These are phyloP conservation scores for Drosophila paranaensis DNA, from an alignment of 2,888 invertebrate species.

Conservation along the genomic window DNA sequence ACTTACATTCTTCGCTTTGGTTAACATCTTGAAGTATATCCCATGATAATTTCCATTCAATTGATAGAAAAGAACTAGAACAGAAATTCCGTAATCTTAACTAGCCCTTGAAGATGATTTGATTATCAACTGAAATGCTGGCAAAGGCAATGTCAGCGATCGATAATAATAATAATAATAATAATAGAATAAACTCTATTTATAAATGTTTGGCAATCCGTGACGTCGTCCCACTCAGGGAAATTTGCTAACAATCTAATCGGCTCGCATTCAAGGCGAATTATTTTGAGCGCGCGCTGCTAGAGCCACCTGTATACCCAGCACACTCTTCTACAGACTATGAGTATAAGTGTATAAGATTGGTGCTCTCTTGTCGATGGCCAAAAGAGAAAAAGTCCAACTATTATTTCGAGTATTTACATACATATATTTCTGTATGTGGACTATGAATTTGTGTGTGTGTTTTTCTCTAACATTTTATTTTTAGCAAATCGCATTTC, in stretches of 20 bases:
- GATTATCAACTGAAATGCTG: not conserved
- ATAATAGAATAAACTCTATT: constrained; percentile 2
- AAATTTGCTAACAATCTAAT: not conserved
- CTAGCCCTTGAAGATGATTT: too few species aligned
- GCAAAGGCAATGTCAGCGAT: not conserved
- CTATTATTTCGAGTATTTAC: constrained; percentile 29
- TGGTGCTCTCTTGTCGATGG: constrained; percentile 18
- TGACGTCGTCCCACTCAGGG: constrained; percentile 14
- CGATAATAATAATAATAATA: constrained; percentile 1
- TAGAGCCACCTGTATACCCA: constrained; percentile 47
- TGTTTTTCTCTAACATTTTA: constrained; percentile 43
- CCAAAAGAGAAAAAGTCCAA: constrained; percentile 38
- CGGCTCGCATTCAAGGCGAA: not conserved
- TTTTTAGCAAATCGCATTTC: constrained; percentile 68
- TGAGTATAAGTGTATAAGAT: not conserved
- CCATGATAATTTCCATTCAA: too few species aligned
- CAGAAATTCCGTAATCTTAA: not conserved
- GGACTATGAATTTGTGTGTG: not conserved
- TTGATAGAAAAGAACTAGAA: not conserved
- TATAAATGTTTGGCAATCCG: constrained; percentile 8
- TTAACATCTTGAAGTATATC: too few species aligned
- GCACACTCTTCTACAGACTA: constrained; percentile 4
- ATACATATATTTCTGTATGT: not conserved
- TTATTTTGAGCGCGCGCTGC: constrained; percentile 3
- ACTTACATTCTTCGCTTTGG: too few species aligned